These are phyloP conservation scores for Novumbra hubbsi DNA, from an alignment of 2,797 vertebrate genomes.

Conservation along the genomic window DNA sequence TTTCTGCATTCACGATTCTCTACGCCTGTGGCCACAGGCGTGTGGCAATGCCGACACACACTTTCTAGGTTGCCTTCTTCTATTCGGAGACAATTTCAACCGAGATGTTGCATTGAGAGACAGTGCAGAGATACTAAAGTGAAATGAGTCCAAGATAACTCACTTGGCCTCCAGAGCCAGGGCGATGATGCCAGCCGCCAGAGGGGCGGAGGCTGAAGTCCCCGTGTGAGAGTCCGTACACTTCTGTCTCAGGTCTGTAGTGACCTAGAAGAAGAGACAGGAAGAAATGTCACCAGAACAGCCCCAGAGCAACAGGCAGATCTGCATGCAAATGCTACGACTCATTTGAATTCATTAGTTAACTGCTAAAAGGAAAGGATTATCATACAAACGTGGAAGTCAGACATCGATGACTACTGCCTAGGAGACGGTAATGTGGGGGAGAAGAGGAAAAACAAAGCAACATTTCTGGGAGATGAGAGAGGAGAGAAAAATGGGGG, in stretches of 20 bases:
- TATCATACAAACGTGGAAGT: neutral
- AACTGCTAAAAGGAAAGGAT: neutral
- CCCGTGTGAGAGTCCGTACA: conserved; percentile 96
- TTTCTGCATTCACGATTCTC: conserved; percentile 36
- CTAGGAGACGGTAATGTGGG: neutral
- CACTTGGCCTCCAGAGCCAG: conserved; percentile 86
- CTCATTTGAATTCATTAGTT: neutral
- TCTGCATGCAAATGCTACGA: neutral
- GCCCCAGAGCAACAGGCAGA: neutral
- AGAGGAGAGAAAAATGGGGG: conserved; percentile 17
- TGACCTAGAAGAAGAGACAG: conserved; percentile 78
- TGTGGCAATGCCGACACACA: neutral
- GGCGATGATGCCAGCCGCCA: conserved; percentile 95
- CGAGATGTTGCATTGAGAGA: neutral
- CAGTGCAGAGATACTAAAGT: neutral
- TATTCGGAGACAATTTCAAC: neutral
- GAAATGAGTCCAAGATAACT: conserved; percentile 49
- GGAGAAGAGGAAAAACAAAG: neutral
- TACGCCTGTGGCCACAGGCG: neutral
- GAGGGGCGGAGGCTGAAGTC: conserved; percentile 91
- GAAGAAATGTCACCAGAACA: neutral
- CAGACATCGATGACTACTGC: too few relatives aligned
- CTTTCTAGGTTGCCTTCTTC: neutral
- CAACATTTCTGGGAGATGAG: neutral
- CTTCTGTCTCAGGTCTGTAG: conserved; percentile 92